Conservation (phyloP, 2,888 invertebrate genomes). For the Cephus spinipes region DNA sequence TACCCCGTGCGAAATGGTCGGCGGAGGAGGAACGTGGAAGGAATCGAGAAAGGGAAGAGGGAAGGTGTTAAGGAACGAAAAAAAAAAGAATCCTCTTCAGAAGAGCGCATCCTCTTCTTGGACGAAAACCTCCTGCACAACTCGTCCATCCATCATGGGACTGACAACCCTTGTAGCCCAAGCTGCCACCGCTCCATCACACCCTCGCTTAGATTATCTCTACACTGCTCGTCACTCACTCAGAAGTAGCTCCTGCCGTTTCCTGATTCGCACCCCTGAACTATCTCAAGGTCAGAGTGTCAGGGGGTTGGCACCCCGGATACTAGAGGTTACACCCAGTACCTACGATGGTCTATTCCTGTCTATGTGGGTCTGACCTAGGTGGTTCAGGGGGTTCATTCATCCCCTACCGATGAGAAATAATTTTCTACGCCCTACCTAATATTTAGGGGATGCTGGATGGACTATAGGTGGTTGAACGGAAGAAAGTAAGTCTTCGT, state of each 20-base stretch:
- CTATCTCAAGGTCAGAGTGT: neutral
- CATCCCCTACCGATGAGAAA: neutral
- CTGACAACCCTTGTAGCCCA: constrained; percentile 46
- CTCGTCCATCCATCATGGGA: constrained; percentile 49
- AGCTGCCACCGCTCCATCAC: constrained; percentile 51
- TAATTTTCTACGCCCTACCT: neutral
- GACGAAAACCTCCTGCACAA: constrained; percentile 37
- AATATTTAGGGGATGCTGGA: neutral
- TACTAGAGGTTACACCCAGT: neutral
- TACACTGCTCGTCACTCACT: constrained; percentile 30
- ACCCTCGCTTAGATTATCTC: constrained; percentile 50
- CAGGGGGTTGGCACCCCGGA: neutral
- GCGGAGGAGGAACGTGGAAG: neutral
- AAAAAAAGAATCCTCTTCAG: constrained; percentile 12
- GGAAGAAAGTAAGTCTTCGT: neutral
- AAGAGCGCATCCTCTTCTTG: constrained; percentile 6
- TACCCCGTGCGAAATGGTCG: neutral
- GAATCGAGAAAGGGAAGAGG: neutral
- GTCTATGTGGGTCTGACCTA: neutral
- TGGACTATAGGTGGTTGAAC: neutral
- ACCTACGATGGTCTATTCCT: neutral
- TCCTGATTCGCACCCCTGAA: constrained; percentile 18
- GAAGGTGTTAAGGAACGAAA: constrained; percentile 9
- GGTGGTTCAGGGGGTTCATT: neutral
- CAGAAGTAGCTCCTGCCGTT: constrained; percentile 30